Evolutionary conservation across 2,797 vertebrate species (phyloP), one percentile per base, ranked within the genome.

Genomic region (Chelon labrosus): DNA sequence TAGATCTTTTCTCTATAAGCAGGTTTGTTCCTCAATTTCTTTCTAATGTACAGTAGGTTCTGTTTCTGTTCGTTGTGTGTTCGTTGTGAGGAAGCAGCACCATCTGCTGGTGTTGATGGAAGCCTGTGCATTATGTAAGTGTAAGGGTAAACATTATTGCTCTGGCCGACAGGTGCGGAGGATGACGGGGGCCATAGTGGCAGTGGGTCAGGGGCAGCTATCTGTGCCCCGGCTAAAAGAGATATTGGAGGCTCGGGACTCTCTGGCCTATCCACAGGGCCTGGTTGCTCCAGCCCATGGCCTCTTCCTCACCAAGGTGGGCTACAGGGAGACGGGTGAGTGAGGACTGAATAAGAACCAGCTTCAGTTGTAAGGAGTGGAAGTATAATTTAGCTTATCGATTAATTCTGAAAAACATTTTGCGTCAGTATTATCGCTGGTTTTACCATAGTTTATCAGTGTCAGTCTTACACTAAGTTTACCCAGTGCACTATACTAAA

Each of bases 1-100:
- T 90, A 94, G 59, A 75, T 96, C 97, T 0, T 99, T 98, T 85
- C 93, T 97, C 12, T 98, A 98, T 75, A 95, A 91, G 64, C 97
- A 98, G 96, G 97, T 98, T 86, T 60, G 92, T 88, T 74, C 13
- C 13, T 41, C 2, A 20, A 10, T 56, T 10, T 49, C 27, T 51
- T 58, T 13, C 12, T 61, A 50, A 41, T 16, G 3, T 39, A 14
- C 37, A 14, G 10, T 56, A 16, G 4, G 47, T 39, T 73, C 41
- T 49, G 9, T 22, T 14, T 27, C 58, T 7, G 0, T 57, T 7
- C 53, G 38, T 56, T n/a, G 22, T n/a, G 44, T 70, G 42, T 47
- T 53, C 13, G 19, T 46, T 70, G 35, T 66, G 12, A 53, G 42
- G 35, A 31, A 51, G 25, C 53, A 57, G 62, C 37, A 4, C 89